A percentile compares a stretch with the other conserved stretches of the same genome.
Evolutionary conservation across 1,140 invertebrate species (phyloP).

Genomic region (Thaumetopoea pityocampa): DNA sequence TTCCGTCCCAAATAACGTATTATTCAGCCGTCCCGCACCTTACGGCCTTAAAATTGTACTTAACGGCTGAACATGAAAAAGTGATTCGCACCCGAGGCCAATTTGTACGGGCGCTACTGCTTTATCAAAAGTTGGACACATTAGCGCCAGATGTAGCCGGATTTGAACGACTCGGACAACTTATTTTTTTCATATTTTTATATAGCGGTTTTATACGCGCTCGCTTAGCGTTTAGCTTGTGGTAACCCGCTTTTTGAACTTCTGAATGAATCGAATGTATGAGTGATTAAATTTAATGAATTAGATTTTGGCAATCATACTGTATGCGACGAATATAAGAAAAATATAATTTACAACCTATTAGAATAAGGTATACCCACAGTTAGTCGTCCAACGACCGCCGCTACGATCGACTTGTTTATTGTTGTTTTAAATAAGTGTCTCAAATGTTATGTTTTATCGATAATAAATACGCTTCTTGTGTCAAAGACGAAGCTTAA

Average conservation of each 20-base stretch:
- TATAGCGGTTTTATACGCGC: constrained; percentile 10
- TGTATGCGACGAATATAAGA: no score
- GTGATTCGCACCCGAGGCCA: constrained; percentile 18
- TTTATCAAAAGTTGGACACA: constrained; percentile 42
- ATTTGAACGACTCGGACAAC: constrained; percentile 14
- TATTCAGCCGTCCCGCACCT: neutral
- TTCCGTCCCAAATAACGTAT: neutral
- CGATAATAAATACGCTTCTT: no score
- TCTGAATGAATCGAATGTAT: neutral
- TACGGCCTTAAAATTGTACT: constrained; percentile 16
- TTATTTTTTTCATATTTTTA: constrained; percentile 18
- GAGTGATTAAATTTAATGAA: neutral
- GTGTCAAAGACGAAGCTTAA: no score
- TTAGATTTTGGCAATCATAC: no score
- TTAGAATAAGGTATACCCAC: no score
- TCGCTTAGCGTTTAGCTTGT: constrained; percentile 12
- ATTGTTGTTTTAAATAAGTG: no score
- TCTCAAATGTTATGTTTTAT: no score
- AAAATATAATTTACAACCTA: no score
- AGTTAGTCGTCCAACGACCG: no score
- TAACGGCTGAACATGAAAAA: constrained; percentile 21
- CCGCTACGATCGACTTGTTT: no score
- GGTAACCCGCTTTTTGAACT: neutral
- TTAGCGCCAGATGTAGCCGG: constrained; percentile 30
- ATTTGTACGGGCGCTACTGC: constrained; percentile 28